Evolutionary conservation across 2,113 vertebrate species (phyloP).

Genomic region (Sclerurus mexicanus): DNA sequence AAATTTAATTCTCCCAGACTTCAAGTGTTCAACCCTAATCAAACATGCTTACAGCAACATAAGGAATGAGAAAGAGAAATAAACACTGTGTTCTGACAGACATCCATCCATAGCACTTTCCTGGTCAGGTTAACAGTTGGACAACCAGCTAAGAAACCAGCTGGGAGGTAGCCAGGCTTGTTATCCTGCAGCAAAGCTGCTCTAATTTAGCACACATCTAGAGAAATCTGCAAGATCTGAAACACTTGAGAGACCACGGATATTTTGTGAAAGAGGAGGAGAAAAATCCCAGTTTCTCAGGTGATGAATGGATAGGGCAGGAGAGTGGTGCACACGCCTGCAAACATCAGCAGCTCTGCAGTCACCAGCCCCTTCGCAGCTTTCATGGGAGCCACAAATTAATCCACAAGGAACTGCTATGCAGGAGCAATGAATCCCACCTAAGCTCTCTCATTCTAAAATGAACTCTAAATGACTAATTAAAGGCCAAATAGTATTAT

Average conservation of each 20-base stretch:
- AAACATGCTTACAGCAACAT: neutral
- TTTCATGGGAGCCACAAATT: constrained; percentile 2
- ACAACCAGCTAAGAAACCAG: neutral
- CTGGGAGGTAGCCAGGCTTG: neutral
- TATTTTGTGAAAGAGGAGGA: neutral
- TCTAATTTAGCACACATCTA: neutral
- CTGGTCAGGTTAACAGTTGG: neutral
- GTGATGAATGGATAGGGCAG: neutral
- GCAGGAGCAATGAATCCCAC: neutral
- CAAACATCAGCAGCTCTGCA: neutral
- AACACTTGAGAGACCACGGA: neutral
- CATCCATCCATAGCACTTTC: neutral
- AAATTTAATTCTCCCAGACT: neutral
- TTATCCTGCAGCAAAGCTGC: constrained; percentile 8
- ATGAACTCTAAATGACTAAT: neutral
- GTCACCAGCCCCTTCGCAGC: neutral
- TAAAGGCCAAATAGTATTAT: neutral
- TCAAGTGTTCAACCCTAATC: neutral
- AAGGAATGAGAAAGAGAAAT: neutral
- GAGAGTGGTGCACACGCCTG: neutral
- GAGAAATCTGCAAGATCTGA: constrained; percentile 30
- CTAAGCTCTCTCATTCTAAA: neutral
- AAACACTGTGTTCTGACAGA: neutral
- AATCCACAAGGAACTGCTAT: neutral
- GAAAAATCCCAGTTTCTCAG: neutral